Conservation (phyloP, 2,888 invertebrate species). For the Drosophila seclusa region DNA sequence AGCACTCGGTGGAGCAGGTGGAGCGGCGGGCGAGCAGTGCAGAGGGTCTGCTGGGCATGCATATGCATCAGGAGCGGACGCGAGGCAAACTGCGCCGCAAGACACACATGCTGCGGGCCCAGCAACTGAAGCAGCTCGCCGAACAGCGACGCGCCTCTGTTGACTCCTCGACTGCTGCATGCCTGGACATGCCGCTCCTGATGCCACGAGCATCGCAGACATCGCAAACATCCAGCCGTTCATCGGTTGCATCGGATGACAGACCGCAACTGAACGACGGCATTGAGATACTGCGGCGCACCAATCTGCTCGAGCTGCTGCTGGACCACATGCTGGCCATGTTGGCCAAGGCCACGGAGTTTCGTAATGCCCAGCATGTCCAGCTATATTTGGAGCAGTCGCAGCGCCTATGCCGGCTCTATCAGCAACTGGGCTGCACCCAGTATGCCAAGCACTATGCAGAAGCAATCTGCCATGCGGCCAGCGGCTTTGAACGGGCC, state of each 20-base stretch:
- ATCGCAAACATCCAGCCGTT: slow-evolving; percentile 19
- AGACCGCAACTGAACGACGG: slow-evolving; percentile 73
- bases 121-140: slow-evolving; percentile 65
- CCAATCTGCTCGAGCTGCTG: slow-evolving; percentile 89
- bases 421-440: slow-evolving; percentile 87
- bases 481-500: slow-evolving; percentile 84
- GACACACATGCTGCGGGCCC: slow-evolving; percentile 81
- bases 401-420: slow-evolving; percentile 87
- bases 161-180: slow-evolving; percentile 82
- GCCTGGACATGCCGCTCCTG: slow-evolving; percentile 86
- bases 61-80: slow-evolving; percentile 85
- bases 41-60: slow-evolving; percentile 85
- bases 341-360: slow-evolving; percentile 88
- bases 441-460: slow-evolving; percentile 86
- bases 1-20: not conserved
- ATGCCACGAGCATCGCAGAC: slow-evolving; percentile 12
- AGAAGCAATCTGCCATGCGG: slow-evolving; percentile 85
- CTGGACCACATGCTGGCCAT: slow-evolving; percentile 90
- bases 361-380: slow-evolving; percentile 87
- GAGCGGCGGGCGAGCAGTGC: not conserved
- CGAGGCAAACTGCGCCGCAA: slow-evolving; percentile 86
- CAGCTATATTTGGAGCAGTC: slow-evolving; percentile 90
- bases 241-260: not conserved
- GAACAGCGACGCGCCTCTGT: slow-evolving; percentile 79
- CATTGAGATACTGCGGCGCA: slow-evolving; percentile 87